Base-by-base conservation (phyloP, 2,888 invertebrate genomes). In the Campoplex nolae region DNA sequence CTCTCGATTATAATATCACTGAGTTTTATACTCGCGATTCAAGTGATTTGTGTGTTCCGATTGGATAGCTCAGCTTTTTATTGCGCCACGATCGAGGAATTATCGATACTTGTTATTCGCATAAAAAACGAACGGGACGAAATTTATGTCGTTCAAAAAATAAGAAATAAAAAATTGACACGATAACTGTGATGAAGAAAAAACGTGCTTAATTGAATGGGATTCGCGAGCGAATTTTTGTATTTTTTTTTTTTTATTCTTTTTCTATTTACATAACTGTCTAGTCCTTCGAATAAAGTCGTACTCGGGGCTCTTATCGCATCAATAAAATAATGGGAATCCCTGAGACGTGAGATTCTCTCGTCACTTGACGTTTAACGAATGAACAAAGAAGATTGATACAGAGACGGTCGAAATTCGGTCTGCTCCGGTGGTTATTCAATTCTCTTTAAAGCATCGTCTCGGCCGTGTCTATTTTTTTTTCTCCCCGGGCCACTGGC, bases 361-460 rank as follows among this genome's bases (percentile, higher is more conserved):
- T 71, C 80, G 62, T 83, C 79, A 67, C 70, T 75, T 65, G 56
- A 73, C 76, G 71, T 80, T 80, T 78, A 84, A 75, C 75, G 62
- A 28, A 54, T 23, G 28, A 28, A 65, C 28, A 77, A 74, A 58
- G 45, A 73, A 54, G 73, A 73, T 45, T 42, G 62, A 71, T 71
- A 76, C 23, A 23, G 23, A 23, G 70, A 73, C 71, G 80, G 42
- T 73, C 56, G 23, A 77, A 32, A 62, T 62, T 38, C 68, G 65
- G 70, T 76, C 38, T 38, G 38, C 38, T 38, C 38, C 78, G 68
- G 35, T 35, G 65, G 77, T 78, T 82, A 78, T 87, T 82, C 62
- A 32, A 58, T 70, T 82, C 87, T 73, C 76, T 81, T 77, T 78
- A 80, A 83, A 83, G 45, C 83, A 67, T 48, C 79, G 71, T 78